Percentiles rank a stretch among this genome's conserved stretches.
These are phyloP conservation scores for Theonella swinhoei DNA, from an alignment of 37 sponge, comb jelly and placozoan genomes.

Conservation along the genomic window DNA sequence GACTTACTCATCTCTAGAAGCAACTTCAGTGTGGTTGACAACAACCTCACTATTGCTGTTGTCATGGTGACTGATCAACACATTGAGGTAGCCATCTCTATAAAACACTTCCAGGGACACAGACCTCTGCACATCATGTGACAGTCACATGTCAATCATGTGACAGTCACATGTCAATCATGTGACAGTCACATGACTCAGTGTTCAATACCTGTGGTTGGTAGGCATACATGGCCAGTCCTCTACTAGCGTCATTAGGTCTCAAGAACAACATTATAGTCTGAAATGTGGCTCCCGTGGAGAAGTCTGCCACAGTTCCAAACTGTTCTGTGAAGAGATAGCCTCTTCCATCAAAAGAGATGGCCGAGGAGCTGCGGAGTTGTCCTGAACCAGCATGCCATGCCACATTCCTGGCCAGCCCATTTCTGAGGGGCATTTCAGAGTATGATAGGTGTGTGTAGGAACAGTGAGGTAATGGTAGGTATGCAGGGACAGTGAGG, in stretches of 20 bases:
- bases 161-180: background rate
- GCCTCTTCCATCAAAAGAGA: conserved; percentile 57
- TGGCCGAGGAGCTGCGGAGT: background rate
- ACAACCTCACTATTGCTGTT: background rate
- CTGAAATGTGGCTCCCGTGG: background rate
- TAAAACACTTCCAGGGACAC: conserved; percentile 38
- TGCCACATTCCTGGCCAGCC: background rate
- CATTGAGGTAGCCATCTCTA: conserved; percentile 4
- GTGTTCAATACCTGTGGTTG: conserved; percentile 2
- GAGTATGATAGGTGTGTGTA: no score
- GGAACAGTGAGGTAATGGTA: no score
- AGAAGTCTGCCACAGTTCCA: background rate
- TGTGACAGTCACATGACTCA: background rate
- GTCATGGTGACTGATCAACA: background rate
- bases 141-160: background rate
- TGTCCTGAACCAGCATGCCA: background rate
- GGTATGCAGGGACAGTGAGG: background rate
- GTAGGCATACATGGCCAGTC: conserved; percentile 45
- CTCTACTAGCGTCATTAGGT: conserved; percentile 9
- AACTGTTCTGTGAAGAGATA: conserved; percentile 28
- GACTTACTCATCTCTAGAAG: background rate
- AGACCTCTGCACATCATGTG: background rate
- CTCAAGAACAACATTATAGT: background rate
- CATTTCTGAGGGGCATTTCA: conserved; percentile 11
- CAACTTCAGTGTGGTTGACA: background rate